A percentile compares a stretch with the other conserved stretches of the same genome.
phyloP scores from a whole-genome alignment of 2,113 vertebrate genomes.

The Dromaius novaehollandiae region DNA sequence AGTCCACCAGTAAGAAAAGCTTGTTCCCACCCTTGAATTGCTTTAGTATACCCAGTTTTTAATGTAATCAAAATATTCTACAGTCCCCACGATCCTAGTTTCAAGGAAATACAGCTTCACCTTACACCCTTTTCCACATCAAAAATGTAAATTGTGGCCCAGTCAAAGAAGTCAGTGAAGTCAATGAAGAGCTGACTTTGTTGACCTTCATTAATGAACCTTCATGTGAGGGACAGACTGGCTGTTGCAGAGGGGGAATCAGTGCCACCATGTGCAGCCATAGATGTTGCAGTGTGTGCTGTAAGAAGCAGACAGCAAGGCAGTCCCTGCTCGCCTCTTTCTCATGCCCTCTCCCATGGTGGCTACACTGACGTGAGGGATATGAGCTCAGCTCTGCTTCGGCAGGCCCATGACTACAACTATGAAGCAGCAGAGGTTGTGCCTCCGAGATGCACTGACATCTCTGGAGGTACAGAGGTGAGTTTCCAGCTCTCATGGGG shows the following conservation, averaged over 20 bases:
- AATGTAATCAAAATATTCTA: neutral
- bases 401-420: neutral
- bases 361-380: neutral
- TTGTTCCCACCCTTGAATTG: neutral
- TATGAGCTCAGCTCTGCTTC: neutral
- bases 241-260: neutral
- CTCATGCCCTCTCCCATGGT: neutral
- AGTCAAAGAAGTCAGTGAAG: neutral
- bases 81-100: neutral
- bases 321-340: neutral
- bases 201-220: neutral
- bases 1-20: neutral
- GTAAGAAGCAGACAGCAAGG: neutral
- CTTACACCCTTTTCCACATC: neutral
- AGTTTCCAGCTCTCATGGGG: neutral
- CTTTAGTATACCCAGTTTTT: neutral
- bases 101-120: neutral
- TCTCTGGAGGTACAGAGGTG: neutral
- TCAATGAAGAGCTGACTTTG: neutral
- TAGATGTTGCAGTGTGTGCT: neutral
- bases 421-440: neutral
- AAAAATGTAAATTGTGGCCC: neutral
- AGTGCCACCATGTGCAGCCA: neutral
- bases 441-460: neutral
- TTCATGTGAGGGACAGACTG: neutral